Conservation (phyloP, 2,888 invertebrate genomes). For the Listrodromus nycthemerus region DNA sequence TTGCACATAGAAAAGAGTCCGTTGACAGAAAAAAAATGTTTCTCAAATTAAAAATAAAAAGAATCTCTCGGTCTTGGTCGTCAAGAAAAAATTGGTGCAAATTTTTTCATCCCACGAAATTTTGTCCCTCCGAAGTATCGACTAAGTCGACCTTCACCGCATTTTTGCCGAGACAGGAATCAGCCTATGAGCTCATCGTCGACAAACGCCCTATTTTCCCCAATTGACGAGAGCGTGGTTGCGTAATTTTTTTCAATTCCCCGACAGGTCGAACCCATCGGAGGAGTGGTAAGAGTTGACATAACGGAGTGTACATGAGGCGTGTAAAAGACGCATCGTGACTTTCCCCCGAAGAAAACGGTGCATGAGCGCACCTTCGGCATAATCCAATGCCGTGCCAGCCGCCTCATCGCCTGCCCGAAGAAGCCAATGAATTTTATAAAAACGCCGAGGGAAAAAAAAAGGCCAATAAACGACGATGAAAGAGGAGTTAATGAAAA, state of each 20-base stretch:
- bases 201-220: not conserved
- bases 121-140: too few relatives aligned
- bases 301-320: slow-evolving; percentile 22
- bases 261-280: not conserved
- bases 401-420: slow-evolving; percentile 16
- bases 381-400: slow-evolving; percentile 1
- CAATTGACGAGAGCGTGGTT: not conserved
- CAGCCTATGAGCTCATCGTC: not conserved
- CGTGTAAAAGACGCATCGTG: slow-evolving; percentile 15
- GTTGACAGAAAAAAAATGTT: too few relatives aligned
- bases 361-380: slow-evolving; percentile 15
- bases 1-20: too few relatives aligned
- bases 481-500: not conserved
- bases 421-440: slow-evolving; percentile 47
- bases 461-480: not conserved
- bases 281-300: slow-evolving; percentile 8
- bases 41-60: too few relatives aligned
- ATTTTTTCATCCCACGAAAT: too few relatives aligned
- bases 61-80: too few relatives aligned
- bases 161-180: not conserved
- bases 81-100: too few relatives aligned
- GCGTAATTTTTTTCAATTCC: not conserved
- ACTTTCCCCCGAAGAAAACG: slow-evolving; percentile 43
- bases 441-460: slow-evolving; percentile 3
- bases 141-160: too few relatives aligned